Conservation (phyloP, 2,797 vertebrate species). For the Tapera naevia region DNA sequence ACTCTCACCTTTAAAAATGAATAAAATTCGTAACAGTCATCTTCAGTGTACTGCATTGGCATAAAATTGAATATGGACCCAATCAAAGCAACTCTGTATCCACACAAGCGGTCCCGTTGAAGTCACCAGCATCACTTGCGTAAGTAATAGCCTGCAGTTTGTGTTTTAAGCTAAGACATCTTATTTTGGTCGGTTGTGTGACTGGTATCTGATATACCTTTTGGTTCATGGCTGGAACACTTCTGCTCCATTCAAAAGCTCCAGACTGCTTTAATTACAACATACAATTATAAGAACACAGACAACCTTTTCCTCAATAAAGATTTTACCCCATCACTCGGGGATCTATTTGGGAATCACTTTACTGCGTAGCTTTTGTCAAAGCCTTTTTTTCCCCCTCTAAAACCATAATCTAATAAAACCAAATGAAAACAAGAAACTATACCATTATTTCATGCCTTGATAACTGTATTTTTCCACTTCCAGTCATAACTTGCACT, state of each 20-base stretch:
- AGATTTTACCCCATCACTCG: background rate
- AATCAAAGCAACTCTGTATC: background rate
- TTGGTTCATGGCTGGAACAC: background rate
- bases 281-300: background rate
- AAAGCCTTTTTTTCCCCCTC: conserved; percentile 80
- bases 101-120: background rate
- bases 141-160: background rate
- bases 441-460: conserved; percentile 52
- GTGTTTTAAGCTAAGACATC: background rate
- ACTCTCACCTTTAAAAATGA: conserved; percentile 1
- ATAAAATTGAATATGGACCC: background rate
- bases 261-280: background rate
- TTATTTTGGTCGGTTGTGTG: background rate
- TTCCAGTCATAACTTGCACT: conserved; percentile 67
- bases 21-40: background rate
- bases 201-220: rapidly evolving
- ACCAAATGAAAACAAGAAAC: conserved; percentile 41
- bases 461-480: conserved; percentile 63
- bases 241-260: background rate
- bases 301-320: conserved; percentile 12
- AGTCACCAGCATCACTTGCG: background rate
- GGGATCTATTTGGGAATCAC: background rate
- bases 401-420: conserved; percentile 70
- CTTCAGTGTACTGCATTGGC: background rate
- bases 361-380: conserved; percentile 83